Base-by-base conservation (phyloP, 1,140 invertebrate species). In the Cecropterus lyciades region DNA sequence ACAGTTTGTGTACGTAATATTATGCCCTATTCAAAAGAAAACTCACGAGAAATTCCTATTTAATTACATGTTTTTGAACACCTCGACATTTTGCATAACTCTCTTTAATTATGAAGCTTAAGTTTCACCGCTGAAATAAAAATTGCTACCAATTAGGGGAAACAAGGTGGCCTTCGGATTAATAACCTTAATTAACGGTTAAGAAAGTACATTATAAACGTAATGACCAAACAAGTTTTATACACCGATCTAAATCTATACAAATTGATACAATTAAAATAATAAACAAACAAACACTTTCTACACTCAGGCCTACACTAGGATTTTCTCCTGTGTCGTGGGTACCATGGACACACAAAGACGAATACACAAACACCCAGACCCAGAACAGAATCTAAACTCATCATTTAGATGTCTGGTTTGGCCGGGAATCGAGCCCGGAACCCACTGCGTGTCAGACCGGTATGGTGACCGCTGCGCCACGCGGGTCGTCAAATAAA, bases 121-220 rank as follows among this genome's bases (percentile, higher is more conserved):
- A 55, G 73, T 74, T 77, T 73, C 65, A 55, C 17, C n/a, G 60
- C 67, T 72, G 70, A 86, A 85, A 89, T 87, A 89, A 87, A 89
- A 87, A 82, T 86, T 76, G 40, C 79, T 75, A 84, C 82, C 86
- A 87, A 87, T 89, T 89, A 89, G 72, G 73, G 81, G 76, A 85
- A 89, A 87, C 85, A 86, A 86, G 81, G 81, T 88, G 76, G 79
- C 72, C 84, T 79, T 74, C 56, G 73, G 80, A 87, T 85, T 87
- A 87, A 89, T 87, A 85, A 82, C 81, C 80, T 85, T 89, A 87
- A 64, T 64, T 43, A 52, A 24, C 14, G 14, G 14, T 16, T 51
- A 37, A 60, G 49, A 43, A 65, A 56, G 16, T 56, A 43, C 16
- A n/a, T 56, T 17, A 46, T 46, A 17, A 11, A 0, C 33, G 10